Evolutionary conservation across 2,113 vertebrate species (phyloP).

Genomic region (Calidris pugnax): DNA sequence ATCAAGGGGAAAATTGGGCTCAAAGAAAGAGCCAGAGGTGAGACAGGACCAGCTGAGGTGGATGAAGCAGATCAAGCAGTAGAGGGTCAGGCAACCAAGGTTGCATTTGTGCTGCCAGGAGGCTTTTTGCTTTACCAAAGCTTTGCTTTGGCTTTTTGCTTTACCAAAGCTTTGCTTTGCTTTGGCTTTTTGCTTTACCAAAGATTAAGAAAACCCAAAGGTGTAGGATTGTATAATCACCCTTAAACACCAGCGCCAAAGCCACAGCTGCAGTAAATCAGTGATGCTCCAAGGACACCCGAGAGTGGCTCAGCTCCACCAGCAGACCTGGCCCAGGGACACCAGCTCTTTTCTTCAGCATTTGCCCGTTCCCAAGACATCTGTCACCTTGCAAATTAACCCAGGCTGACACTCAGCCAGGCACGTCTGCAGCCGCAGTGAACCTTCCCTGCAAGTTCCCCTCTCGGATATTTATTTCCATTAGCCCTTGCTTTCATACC

Average conservation of each 20-base stretch:
- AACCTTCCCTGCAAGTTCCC: neutral
- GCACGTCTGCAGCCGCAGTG: neutral
- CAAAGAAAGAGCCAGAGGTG: neutral
- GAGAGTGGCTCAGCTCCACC: neutral
- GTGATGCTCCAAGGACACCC: neutral
- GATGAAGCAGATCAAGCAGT: neutral
- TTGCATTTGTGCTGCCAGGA: neutral
- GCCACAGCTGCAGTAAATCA: neutral
- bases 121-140: neutral
- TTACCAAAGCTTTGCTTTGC: neutral
- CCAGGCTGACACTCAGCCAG: neutral
- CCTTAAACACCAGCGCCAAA: neutral
- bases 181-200: no score
- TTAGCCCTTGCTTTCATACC: neutral
- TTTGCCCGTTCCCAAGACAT: neutral
- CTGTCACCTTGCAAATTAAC: constrained; percentile 33
- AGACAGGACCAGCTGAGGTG: neutral
- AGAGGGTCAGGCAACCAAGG: neutral
- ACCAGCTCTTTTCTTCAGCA: neutral
- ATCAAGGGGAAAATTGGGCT: rapidly evolving
- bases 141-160: neutral
- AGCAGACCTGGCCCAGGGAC: neutral
- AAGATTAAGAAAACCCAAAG: neutral
- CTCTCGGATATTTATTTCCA: neutral
- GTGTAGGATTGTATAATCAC: neutral